Evolutionary conservation across 2,888 invertebrate species (phyloP).

Genomic region (Schizaphis graminum): DNA sequence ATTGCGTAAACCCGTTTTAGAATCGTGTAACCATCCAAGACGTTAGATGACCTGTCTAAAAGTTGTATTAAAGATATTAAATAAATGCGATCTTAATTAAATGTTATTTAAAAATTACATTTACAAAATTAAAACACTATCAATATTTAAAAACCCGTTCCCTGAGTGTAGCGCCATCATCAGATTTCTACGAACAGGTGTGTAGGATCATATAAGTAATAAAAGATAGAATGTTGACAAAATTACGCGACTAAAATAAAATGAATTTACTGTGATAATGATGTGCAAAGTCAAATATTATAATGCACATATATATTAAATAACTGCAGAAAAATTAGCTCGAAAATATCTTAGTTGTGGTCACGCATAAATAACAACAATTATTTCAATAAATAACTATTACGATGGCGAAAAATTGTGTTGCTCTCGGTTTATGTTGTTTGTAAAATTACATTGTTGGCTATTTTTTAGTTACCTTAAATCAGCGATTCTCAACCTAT

Average conservation of each 20-base stretch:
- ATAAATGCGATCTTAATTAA: neutral
- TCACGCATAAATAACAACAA: neutral
- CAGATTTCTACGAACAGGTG: neutral
- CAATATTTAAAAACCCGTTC: neutral
- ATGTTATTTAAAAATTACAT: neutral
- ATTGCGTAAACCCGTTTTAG: neutral
- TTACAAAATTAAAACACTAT: neutral
- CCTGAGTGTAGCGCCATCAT: neutral
- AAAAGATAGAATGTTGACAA: neutral
- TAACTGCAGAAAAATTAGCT: neutral
- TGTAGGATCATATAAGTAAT: neutral
- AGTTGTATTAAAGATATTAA: neutral
- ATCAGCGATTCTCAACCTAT: too few relatives aligned
- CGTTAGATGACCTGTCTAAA: neutral
- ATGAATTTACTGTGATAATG: neutral
- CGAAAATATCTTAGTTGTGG: rapidly evolving
- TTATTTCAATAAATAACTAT: too few relatives aligned
- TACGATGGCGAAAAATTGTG: too few relatives aligned
- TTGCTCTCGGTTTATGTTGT: too few relatives aligned
- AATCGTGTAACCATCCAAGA: neutral
- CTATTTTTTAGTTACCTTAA: too few relatives aligned
- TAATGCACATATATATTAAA: neutral
- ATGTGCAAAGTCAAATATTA: neutral
- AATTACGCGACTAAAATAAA: neutral
- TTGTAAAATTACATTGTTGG: too few relatives aligned